Base-by-base conservation (phyloP, 2,797 vertebrate species). In the Neosilurus hyrtlii region DNA sequence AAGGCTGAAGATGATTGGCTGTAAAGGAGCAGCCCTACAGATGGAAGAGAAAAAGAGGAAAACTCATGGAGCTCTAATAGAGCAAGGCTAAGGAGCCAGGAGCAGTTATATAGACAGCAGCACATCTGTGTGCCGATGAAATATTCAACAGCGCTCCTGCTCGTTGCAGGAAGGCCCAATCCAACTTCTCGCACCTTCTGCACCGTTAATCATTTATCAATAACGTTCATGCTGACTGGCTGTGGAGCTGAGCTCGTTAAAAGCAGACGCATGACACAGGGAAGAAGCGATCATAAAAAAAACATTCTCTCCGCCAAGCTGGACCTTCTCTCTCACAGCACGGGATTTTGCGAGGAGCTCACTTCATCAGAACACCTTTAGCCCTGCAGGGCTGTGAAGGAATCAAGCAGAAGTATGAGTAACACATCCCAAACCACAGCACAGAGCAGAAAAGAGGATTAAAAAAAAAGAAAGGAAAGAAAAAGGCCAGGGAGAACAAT, bases 201-300 rank as follows among this genome's bases (percentile, higher is more conserved):
- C 89, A 89, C 89, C 86, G 93, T 95, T 95, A 94, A 95, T 95
- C 93, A 95, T 95, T 95, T 94, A 95, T 95, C 94, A 94, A 95
- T 94, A 94, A 93, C 92, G 88, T 90, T 86, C 82, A 80, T 30
- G 49, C 87, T 76, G 90, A 92, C 92, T 89, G 85, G 66, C 91
- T 76, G 49, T 76, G 86, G 84, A 87, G 82, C 88, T 83, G 86
- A 87, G 86, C 91, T 87, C 79, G 80, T 91, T 90, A 86, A 79
- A 86, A 85, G 85, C 80, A 82, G 83, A 82, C 75, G 73, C 52
- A 82, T 79, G 76, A 88, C 83, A 88, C 62, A 35, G 73, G 72
- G 83, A 87, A 87, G 80, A 86, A 74, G 79, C 86, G 72, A 86
- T 87, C 80, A 84, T 88, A 83, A 89, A 89, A 90, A 83, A 90